A percentile compares a stretch with the other conserved stretches of the same genome.
phyloP scores from a whole-genome alignment of 2,797 vertebrate species.

The Oreochromis mossambicus region DNA sequence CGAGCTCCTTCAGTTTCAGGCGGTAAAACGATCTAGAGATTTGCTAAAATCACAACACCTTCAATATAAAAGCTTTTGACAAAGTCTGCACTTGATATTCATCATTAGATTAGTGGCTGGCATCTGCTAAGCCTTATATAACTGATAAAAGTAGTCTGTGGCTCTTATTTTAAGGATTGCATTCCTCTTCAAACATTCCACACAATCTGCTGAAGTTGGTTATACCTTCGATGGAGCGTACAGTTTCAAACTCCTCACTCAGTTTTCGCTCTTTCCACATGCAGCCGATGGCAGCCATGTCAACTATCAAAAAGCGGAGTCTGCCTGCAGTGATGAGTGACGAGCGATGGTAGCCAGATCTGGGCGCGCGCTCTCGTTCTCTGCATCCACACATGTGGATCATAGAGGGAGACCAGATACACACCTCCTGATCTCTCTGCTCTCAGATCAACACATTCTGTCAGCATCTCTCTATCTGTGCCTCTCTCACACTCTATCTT shows the following conservation, averaged over 20 bases:
- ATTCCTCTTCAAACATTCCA: slow-evolving; percentile 69
- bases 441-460: slow-evolving; percentile 64
- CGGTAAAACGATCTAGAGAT: slow-evolving; percentile 64
- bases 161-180: slow-evolving; percentile 63
- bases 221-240: slow-evolving; percentile 49
- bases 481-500: slow-evolving; percentile 15
- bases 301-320: slow-evolving; percentile 57
- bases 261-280: slow-evolving; percentile 50
- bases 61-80: slow-evolving; percentile 67
- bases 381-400: slow-evolving; percentile 53
- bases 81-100: slow-evolving; percentile 68
- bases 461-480: slow-evolving; percentile 59
- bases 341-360: slow-evolving; percentile 59
- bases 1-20: slow-evolving; percentile 62
- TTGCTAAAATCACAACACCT: slow-evolving; percentile 69
- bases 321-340: slow-evolving; percentile 55
- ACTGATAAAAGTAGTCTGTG: slow-evolving; percentile 66
- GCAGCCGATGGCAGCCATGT: slow-evolving; percentile 60
- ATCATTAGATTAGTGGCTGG: slow-evolving; percentile 71
- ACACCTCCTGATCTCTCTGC: slow-evolving; percentile 44
- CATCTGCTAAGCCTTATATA: slow-evolving; percentile 62
- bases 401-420: slow-evolving; percentile 45
- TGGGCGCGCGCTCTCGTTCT: not conserved
- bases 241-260: slow-evolving; percentile 48
- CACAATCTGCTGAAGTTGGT: slow-evolving; percentile 60